Conservation (phyloP, 2,797 vertebrate species). For the Ceryle rudis region DNA sequence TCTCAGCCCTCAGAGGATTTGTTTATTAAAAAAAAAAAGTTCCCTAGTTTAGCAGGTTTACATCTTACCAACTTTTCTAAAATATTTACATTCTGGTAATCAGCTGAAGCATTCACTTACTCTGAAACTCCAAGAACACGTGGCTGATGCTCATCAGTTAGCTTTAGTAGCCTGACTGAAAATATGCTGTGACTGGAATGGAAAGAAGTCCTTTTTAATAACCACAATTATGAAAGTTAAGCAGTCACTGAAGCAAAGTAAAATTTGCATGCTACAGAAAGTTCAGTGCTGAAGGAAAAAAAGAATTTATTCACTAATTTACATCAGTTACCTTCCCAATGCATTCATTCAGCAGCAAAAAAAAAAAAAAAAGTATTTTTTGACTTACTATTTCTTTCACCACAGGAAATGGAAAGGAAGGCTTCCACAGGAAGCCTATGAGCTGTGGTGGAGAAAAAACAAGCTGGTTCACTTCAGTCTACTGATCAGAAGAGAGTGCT, state of each 20-base stretch:
- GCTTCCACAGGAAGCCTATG: neutral
- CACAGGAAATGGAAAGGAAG: neutral
- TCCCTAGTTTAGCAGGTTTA: neutral
- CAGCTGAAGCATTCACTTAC: constrained; percentile 77
- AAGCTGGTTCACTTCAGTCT: neutral
- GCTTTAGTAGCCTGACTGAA: constrained; percentile 87
- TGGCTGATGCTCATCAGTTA: constrained; percentile 70
- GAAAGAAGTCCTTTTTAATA: constrained; percentile 2
- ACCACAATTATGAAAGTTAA: neutral
- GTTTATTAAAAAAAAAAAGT: neutral
- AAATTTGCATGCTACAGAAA: neutral
- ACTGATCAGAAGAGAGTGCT: neutral
- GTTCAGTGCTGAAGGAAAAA: neutral
- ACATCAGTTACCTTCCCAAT: neutral
- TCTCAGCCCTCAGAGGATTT: neutral
- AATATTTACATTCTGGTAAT: neutral
- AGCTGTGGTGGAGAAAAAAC: neutral
- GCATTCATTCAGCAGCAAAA: neutral
- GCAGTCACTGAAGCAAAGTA: neutral
- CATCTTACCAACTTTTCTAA: neutral
- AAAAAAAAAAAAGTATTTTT: neutral
- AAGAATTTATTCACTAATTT: neutral
- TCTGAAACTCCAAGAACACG: constrained; percentile 82
- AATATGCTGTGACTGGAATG: constrained; percentile 90
- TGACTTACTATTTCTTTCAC: neutral